Base-by-base conservation (phyloP, 2,888 invertebrate species). In the Rhingia campestris region DNA sequence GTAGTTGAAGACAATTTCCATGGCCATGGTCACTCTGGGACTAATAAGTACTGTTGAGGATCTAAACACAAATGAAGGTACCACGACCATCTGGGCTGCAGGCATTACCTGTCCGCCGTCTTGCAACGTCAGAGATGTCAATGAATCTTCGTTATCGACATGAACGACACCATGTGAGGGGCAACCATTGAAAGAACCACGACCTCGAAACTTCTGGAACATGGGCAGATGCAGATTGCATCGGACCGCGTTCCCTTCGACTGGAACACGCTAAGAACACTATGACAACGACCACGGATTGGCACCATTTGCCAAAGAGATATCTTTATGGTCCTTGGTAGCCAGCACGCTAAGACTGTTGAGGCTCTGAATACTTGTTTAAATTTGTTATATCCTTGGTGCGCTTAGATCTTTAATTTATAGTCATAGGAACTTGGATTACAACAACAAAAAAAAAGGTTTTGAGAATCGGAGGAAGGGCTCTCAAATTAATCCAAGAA, bases 61-160 rank as follows among this genome's bases (percentile, higher is more conserved):
- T n/a, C n/a, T n/a, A n/a, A n/a, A n/a, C n/a, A n/a, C n/a, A n/a
- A n/a, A n/a, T n/a, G 98, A 96, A 91, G 98, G 97, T 32, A 99
- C 96, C 1, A 99, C 99, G 10, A 98, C 97, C 90, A 99, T 98
- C 87, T 97, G 96, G 89, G 97, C 97, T 86, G 98, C 98, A 0
- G 99, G 98, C 96, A 99, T 97, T 56, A 99, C 99, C 92, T 99
- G 99, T 12, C 99, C 99, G 90, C 99, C 99, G 93, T 99, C 99
- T 92, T 99, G 99, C 86, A 99, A 93, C 2, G 99, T 99, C 85
- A 99, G 94, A 3, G 99, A 99, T 0, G 99, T 99, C 75, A 99
- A 94, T 12, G 98, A 98, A 92, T 99, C 99, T 92, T 99, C 99
- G 87, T 98, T 98, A 92, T 99, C 99, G 3, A 99, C 99, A 12